Base-by-base conservation (phyloP, 2,797 vertebrate genomes). In the Protosalanx chinensis region DNA sequence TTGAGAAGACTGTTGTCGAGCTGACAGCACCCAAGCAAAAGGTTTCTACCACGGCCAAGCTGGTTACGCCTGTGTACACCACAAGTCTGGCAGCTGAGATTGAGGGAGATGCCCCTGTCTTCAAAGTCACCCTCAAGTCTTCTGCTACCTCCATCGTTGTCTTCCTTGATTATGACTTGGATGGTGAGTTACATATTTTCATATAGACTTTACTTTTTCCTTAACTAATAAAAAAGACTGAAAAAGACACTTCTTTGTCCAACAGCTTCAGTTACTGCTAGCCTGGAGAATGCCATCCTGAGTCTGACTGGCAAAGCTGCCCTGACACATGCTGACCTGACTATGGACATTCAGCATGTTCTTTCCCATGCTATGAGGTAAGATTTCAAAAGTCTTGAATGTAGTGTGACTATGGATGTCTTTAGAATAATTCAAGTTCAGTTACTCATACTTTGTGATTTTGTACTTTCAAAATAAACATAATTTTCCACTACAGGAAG, bases 161-260 rank as follows among this genome's bases (percentile, higher is more conserved):
- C 57, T 87, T 96, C 76, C 86, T 99, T 85, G 89, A 95, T 58
- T 95, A 96, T 72, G 87, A 95, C 67, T 79, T 98, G 68, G 92
- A 93, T 72, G 93, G 98, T 99, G 89, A 96, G 94, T 86, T 78
- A 0, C 61, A 60, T 23, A 1, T 1, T 60, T 23, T 23, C 41
- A 46, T 46, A 46, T 3, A 8, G 10, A 46, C 12, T 46, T 46
- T 46, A 13, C 3, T 46, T 46, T 12, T 46, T 12, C 13, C 41
- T 46, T 46, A 12, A 46, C 41, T 46, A 8, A 46, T 46, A 46
- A 20, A 51, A 30, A 30, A 30, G 7, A 23, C 13, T 67, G 51
- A 33, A 57, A 68, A 10, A 53, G 7, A 6, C 51, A 33, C 53
- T 58, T 75, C 76, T 72, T 6, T 76, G 63, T 79, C 75, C 64